These are phyloP conservation scores for Callyntrura sp. DNA, from an alignment of 2,888 invertebrate species.

Conservation along the genomic window DNA sequence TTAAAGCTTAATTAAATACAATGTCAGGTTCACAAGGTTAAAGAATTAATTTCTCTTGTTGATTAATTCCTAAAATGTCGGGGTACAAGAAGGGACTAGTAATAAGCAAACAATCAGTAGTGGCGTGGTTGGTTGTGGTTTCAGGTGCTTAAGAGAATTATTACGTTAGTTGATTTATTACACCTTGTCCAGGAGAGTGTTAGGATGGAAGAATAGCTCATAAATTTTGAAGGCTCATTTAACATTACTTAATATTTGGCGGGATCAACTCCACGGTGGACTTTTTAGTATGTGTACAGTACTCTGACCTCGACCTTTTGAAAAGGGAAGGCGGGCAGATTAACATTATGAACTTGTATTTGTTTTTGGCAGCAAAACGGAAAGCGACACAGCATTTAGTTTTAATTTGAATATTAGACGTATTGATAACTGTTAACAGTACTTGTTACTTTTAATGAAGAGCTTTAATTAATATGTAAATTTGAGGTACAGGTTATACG, in stretches of 20 bases:
- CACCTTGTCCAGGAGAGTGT: conserved; percentile 25
- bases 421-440: too few species aligned
- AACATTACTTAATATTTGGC: neutral
- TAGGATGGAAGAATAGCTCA: neutral
- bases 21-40: conserved; percentile 56
- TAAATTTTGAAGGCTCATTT: neutral
- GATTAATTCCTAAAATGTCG: conserved; percentile 58
- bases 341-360: neutral
- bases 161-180: conserved; percentile 41
- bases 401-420: too few species aligned
- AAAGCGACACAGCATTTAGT: neutral
- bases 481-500: neutral
- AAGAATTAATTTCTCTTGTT: conserved; percentile 61
- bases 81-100: neutral
- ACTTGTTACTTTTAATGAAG: too few species aligned
- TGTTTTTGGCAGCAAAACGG: neutral
- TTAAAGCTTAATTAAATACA: conserved; percentile 68
- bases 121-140: conserved; percentile 15
- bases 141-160: conserved; percentile 38
- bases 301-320: neutral
- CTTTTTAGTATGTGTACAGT: neutral
- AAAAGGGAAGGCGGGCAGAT: neutral
- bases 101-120: conserved; percentile 8
- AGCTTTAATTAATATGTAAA: neutral
- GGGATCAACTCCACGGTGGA: neutral